A percentile compares a stretch with the other conserved stretches of the same genome.
These are phyloP conservation scores for Cephalotes varians DNA, from an alignment of 2,888 invertebrate genomes.

Conservation along the genomic window DNA sequence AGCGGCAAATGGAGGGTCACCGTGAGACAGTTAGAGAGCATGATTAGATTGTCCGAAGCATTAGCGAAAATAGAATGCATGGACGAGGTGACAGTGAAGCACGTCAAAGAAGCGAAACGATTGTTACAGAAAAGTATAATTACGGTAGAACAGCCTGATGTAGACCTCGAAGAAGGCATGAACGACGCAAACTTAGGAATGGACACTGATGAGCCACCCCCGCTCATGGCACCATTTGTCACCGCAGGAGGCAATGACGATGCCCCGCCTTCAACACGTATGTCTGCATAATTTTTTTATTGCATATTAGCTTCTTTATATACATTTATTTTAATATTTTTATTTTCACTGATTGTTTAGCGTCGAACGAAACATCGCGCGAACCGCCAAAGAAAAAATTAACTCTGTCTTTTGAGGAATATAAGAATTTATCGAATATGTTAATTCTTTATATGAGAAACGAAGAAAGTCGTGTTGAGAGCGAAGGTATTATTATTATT, in stretches of 20 bases:
- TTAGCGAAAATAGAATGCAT: constrained; percentile 98
- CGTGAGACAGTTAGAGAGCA: constrained; percentile 97
- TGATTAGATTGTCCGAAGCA: constrained; percentile 98
- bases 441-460: constrained; percentile 95
- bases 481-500: constrained; percentile 86
- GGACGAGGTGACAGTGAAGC: constrained; percentile 94
- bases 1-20: constrained; percentile 97
- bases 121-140: constrained; percentile 98
- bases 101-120: constrained; percentile 96
- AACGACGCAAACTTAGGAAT: constrained; percentile 76
- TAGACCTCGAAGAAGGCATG: constrained; percentile 83
- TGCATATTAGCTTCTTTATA: background rate
- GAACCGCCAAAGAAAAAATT: constrained; percentile 90
- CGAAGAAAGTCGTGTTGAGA: constrained; percentile 91
- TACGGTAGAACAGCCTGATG: constrained; percentile 98
- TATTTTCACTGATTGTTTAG: constrained; percentile 7
- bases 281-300: constrained; percentile 58
- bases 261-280: constrained; percentile 40
- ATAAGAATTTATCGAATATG: constrained; percentile 96
- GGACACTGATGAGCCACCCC: constrained; percentile 86
- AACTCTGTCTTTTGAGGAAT: constrained; percentile 96
- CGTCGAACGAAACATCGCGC: constrained; percentile 22
- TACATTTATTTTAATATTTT: background rate
- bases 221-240: constrained; percentile 79
- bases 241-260: constrained; percentile 62